These are phyloP conservation scores for Malacosoma neustria DNA, from an alignment of 2,888 invertebrate species.

Conservation along the genomic window DNA sequence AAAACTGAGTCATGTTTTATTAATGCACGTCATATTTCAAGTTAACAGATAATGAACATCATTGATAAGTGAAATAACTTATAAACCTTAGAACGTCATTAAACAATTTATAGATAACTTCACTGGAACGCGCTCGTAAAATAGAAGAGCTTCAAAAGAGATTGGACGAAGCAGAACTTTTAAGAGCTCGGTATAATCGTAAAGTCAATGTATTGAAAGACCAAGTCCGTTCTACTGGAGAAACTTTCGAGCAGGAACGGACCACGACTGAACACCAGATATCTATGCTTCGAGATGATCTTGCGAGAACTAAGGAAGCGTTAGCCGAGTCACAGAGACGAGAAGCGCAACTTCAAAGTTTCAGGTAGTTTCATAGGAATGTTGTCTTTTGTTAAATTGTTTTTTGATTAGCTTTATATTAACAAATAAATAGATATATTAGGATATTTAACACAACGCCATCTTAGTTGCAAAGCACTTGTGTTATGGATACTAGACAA, in stretches of 20 bases:
- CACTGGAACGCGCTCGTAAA: slow-evolving; percentile 87
- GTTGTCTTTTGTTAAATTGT: slow-evolving; percentile 1
- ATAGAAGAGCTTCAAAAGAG: slow-evolving; percentile 89
- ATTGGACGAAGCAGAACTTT: slow-evolving; percentile 85
- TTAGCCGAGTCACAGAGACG: slow-evolving; percentile 83
- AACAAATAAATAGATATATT: too few relatives aligned
- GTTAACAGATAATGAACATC: too few relatives aligned
- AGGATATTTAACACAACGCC: too few relatives aligned
- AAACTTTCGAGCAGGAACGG: slow-evolving; percentile 81
- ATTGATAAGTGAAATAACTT: too few relatives aligned
- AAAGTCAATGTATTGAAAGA: slow-evolving; percentile 83
- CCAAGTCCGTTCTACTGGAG: slow-evolving; percentile 79
- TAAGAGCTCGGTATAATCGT: slow-evolving; percentile 82
- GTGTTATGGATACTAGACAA: too few relatives aligned
- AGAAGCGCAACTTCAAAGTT: slow-evolving; percentile 85
- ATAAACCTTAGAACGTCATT: too few relatives aligned
- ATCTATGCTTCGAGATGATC: slow-evolving; percentile 82
- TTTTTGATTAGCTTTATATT: too few relatives aligned
- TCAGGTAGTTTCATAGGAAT: slow-evolving; percentile 55
- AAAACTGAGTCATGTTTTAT: background rate
- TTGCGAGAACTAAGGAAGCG: slow-evolving; percentile 82
- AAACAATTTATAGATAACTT: slow-evolving; percentile 90
- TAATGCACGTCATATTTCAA: background rate
- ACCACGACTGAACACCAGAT: slow-evolving; percentile 81
- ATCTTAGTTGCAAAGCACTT: too few relatives aligned